Base-by-base conservation (phyloP, 2,113 vertebrate genomes). In the Gadus macrocephalus region DNA sequence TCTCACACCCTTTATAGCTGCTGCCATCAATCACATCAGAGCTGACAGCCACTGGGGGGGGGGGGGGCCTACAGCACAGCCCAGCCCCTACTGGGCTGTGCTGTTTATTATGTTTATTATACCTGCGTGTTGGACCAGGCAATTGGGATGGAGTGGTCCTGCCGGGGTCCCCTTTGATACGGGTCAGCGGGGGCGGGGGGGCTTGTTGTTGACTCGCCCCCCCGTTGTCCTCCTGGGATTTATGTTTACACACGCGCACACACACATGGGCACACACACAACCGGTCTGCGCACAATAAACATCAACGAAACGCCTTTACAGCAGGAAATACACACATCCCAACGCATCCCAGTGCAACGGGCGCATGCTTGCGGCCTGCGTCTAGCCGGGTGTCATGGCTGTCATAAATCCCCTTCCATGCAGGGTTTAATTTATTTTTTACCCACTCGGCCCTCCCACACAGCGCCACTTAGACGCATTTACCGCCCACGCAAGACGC, bases 121-220 rank as follows among this genome's bases (percentile, higher is more conserved):
- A 76, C 60, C 60, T 61, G 66, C 14, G 16, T 81, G 67, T 83
- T 81, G 84, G 75, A 86, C 66, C 74, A 86, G 82, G 76, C 86
- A 73, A 87, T 89, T 84, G 75, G 74, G 76, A 79, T 75, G 71
- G 76, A 87, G 81, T 83, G 81, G 74, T 73, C 60, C 63, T 19
- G 69, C 81, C 60, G 19, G 53, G 62, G 75, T 66, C 83, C 85
- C 74, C 84, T 85, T 88, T 82, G 70, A 72, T 71, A 73, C 69
- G 70, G 77, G 80, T 86, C 86, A 84, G 74, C 2, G 3, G 80
- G 79, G 81, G 70, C 75, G 80, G 76, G 61, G 77, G 53, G 6
- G 53, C 7, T 55, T 55, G 49, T 65, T 84, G 85, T 88, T 73
- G 67, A 83, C 74, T 67, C 60, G 76, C 19, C 4, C 77, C 77